A percentile compares a stretch with the other conserved stretches of the same genome.
Evolutionary conservation across 2,888 invertebrate species (phyloP).

Genomic region (Smittia aterrima): DNA sequence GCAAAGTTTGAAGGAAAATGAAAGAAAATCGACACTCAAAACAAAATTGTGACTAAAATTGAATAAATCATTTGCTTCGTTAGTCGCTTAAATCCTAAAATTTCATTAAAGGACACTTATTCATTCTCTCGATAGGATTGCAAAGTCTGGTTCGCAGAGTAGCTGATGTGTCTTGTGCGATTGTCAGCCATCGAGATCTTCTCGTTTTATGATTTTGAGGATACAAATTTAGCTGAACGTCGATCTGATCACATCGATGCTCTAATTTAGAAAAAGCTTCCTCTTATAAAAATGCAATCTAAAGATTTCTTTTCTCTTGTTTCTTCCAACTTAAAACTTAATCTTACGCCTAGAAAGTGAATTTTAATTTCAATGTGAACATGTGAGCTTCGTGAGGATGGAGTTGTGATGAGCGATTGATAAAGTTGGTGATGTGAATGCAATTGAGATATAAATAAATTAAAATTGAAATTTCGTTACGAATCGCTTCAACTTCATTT

Average conservation of each 20-base stretch:
- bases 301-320: constrained; percentile 19
- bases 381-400: neutral
- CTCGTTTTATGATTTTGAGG: neutral
- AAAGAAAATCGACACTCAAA: constrained; percentile 14
- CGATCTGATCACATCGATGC: neutral
- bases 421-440: neutral
- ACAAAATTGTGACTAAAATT: constrained; percentile 14
- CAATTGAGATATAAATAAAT: constrained; percentile 13
- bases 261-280: neutral
- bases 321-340: constrained; percentile 13
- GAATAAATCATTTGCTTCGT: neutral
- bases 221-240: neutral
- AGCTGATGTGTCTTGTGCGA: too few relatives aligned
- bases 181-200: too few relatives aligned
- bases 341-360: neutral
- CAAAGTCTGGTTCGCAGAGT: too few relatives aligned
- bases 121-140: neutral
- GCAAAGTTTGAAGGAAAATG: neutral
- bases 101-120: constrained; percentile 11
- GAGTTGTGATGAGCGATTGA: neutral
- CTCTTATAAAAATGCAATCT: constrained; percentile 26
- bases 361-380: neutral
- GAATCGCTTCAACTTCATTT: neutral
- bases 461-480: neutral
- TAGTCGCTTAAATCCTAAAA: neutral